Evolutionary conservation across 2,113 vertebrate genomes (phyloP), one percentile per base, ranked within the genome.

Genomic region (Mirza zaza): DNA sequence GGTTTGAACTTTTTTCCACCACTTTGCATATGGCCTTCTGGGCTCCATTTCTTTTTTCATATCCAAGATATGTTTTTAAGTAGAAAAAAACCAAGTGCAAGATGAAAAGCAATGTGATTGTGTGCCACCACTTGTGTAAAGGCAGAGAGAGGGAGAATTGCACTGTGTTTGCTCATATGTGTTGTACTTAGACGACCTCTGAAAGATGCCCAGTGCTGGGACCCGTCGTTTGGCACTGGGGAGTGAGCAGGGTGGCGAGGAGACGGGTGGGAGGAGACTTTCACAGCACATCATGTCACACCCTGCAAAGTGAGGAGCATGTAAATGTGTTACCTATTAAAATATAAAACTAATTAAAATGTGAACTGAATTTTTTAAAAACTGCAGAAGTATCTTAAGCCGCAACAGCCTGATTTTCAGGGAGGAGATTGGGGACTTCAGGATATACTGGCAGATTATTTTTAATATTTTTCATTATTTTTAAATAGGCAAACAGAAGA

Each of bases 401-500:
- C 14, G 15, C 2, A 8, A 92, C 17, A 80, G 32, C 8, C 55
- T 86, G 34, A 29, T 67, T 71, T 89, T 71, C 29, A 42, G 29
- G 55, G 45, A 87, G 21, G 10, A 75, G 34, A 52, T 13, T 21
- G 23, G 13, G 23, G 39, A 76, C 25, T 55, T 90, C 61, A 70
- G 13, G n/a, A 55, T 59, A 52, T 20, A 63, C 7, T 25, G 23
- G 52, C 29, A 55, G 18, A 48, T 59, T 70, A 59, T 45, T 71
- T 59, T 48, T 17, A 67, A 55, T 23, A 50, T 57, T 55, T 67
- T 6, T 42, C 4, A 67, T 34, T 50, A 25, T 48, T 68, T 92
- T 92, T 86, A 70, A 95, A 23, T 13, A 76, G 42, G 21, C 39
- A 73, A 80, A 88, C 39, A 50, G 75, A 92, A 70, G 55, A 45